These are phyloP conservation scores for Limanda limanda DNA, from an alignment of 2,113 vertebrate genomes.

Conservation along the genomic window DNA sequence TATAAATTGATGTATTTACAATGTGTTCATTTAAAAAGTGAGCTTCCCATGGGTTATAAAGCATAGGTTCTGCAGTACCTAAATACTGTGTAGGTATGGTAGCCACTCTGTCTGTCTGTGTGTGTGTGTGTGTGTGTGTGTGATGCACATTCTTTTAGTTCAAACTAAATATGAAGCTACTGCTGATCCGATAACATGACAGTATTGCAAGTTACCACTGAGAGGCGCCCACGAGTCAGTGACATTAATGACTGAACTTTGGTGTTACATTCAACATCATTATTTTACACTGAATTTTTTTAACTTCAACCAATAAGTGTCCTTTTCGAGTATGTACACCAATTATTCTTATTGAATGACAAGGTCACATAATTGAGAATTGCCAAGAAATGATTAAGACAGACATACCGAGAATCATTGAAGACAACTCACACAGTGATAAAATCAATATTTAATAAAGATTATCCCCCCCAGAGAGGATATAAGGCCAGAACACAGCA, in stretches of 20 bases:
- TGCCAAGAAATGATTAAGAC: too few relatives aligned
- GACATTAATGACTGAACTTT: too few relatives aligned
- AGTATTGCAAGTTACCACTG: neutral
- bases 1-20: too few relatives aligned
- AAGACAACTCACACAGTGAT: slow-evolving; percentile 9
- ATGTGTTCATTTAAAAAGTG: too few relatives aligned
- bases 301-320: neutral
- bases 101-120: too few relatives aligned
- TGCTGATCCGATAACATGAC: neutral
- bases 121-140: too few relatives aligned
- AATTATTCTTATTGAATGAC: too few relatives aligned
- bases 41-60: too few relatives aligned
- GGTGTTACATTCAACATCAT: neutral
- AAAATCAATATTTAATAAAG: slow-evolving; percentile 59
- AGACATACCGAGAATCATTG: neutral
- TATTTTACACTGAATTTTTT: neutral
- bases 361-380: too few relatives aligned
- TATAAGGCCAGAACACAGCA: slow-evolving; percentile 46
- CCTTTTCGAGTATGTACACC: too few relatives aligned
- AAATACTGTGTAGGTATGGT: too few relatives aligned
- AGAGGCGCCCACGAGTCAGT: neutral
- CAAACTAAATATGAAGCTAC: neutral
- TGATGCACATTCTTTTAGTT: neutral
- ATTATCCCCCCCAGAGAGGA: slow-evolving; percentile 9
- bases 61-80: too few relatives aligned